Percentiles rank a stretch among this genome's conserved stretches.
Conservation (phyloP, 2,113 vertebrate genomes). For the Speoplatyrhinus poulsoni region DNA sequence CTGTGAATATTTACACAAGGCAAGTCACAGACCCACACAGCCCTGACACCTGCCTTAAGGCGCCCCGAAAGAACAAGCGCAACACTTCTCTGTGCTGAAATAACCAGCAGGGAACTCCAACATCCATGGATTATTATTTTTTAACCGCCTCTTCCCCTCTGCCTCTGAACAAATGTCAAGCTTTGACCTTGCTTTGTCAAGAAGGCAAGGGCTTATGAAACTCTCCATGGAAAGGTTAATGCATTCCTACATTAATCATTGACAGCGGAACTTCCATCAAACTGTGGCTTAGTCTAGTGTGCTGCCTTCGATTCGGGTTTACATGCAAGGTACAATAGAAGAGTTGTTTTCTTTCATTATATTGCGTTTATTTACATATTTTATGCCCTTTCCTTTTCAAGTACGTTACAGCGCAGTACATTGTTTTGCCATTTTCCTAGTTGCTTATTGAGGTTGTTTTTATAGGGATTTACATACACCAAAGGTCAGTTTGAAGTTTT, state of each 20-base stretch:
- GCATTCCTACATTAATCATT: constrained; percentile 52
- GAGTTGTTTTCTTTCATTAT: constrained; percentile 1
- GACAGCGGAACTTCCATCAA: constrained; percentile 30
- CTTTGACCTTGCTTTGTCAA: constrained; percentile 41
- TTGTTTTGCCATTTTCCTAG: neutral
- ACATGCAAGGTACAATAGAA: neutral
- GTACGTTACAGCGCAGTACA: neutral
- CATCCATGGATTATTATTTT: constrained; percentile 17
- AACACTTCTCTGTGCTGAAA: constrained; percentile 20
- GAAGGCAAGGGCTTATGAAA: constrained; percentile 35
- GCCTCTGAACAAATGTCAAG: constrained; percentile 58
- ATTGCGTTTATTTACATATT: neutral
- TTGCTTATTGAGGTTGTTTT: neutral
- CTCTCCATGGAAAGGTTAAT: constrained; percentile 65
- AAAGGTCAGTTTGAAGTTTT: neutral
- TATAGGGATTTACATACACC: neutral
- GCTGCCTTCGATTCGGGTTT: neutral
- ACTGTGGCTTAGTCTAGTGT: constrained; percentile 2
- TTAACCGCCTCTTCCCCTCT: neutral
- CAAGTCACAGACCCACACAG: constrained; percentile 19
- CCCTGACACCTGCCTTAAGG: constrained; percentile 24
- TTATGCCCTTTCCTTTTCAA: neutral
- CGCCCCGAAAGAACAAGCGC: constrained; percentile 12
- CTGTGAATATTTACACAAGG: constrained; percentile 49
- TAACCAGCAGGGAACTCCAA: constrained; percentile 30